Percentiles rank a stretch among this genome's conserved stretches.
These are phyloP conservation scores for Antheraea yamamai DNA, from an alignment of 2,888 invertebrate species.

Conservation along the genomic window DNA sequence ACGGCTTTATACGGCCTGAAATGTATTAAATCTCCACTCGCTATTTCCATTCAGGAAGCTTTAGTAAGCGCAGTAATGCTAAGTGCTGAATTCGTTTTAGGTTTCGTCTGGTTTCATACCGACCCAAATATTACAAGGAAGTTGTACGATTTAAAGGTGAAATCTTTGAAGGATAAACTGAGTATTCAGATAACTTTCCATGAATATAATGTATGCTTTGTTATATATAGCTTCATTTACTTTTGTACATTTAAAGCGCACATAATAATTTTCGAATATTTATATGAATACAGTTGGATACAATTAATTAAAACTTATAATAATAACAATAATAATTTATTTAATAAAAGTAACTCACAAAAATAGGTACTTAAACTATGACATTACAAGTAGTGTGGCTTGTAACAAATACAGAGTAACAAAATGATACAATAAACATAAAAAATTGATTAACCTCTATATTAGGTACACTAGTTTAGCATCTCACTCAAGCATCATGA, in stretches of 20 bases:
- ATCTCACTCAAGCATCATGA: too few relatives aligned
- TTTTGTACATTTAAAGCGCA: neutral
- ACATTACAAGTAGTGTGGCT: too few relatives aligned
- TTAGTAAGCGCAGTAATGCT: conserved; percentile 40
- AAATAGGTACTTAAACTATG: too few relatives aligned
- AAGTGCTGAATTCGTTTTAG: conserved; percentile 8
- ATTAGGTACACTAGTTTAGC: too few relatives aligned
- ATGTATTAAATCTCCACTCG: conserved; percentile 49
- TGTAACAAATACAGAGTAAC: too few relatives aligned
- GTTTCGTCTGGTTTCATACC: neutral
- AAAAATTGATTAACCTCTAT: too few relatives aligned
- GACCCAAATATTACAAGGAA: conserved; percentile 13
- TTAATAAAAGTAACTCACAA: too few relatives aligned
- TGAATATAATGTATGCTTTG: neutral
- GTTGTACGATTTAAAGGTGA: neutral
- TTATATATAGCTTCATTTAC: neutral
- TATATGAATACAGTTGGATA: neutral
- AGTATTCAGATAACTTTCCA: neutral
- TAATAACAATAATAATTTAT: too few relatives aligned
- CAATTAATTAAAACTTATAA: too few relatives aligned
- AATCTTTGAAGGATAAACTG: neutral
- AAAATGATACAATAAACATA: too few relatives aligned
- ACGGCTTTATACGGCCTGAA: conserved; percentile 47
- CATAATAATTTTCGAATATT: neutral
- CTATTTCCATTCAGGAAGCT: conserved; percentile 67